phyloP scores from a whole-genome alignment of 2,113 vertebrate species.

The Meleagris gallopavo region DNA sequence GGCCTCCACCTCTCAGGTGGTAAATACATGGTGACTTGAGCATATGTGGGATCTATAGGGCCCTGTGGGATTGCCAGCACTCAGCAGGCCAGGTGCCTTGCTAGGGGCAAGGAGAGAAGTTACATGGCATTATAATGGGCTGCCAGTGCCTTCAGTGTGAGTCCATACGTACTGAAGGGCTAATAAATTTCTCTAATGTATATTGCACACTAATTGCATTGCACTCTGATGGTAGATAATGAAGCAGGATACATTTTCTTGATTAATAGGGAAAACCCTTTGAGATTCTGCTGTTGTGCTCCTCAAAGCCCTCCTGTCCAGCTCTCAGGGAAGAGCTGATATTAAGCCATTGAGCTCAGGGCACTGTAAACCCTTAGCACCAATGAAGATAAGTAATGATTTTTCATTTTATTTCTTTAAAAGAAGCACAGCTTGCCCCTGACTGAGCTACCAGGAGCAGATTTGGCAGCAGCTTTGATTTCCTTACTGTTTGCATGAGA shows the following conservation, averaged over 20 bases:
- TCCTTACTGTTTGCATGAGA: neutral
- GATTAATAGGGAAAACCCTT: neutral
- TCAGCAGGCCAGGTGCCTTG: neutral
- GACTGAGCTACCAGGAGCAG: neutral
- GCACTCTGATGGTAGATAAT: neutral
- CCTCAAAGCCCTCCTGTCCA: neutral
- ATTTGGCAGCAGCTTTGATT: neutral
- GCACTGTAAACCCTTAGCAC: neutral
- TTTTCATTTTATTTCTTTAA: neutral
- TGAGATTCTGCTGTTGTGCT: neutral
- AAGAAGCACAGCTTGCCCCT: neutral
- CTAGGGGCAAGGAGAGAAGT: neutral
- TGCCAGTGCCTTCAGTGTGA: neutral
- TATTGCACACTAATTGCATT: neutral
- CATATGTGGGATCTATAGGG: rapidly evolving
- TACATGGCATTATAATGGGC: rapidly evolving
- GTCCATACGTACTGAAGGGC: neutral
- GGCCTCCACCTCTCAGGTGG: neutral
- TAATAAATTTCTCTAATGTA: neutral
- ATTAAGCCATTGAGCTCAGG: neutral
- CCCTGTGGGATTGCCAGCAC: neutral
- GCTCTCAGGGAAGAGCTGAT: neutral
- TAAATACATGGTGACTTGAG: neutral
- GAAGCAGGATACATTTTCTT: neutral
- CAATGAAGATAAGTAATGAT: neutral